These are phyloP conservation scores for Pristionchus mayeri DNA, from an alignment of 2,888 invertebrate genomes.

Conservation along the genomic window DNA sequence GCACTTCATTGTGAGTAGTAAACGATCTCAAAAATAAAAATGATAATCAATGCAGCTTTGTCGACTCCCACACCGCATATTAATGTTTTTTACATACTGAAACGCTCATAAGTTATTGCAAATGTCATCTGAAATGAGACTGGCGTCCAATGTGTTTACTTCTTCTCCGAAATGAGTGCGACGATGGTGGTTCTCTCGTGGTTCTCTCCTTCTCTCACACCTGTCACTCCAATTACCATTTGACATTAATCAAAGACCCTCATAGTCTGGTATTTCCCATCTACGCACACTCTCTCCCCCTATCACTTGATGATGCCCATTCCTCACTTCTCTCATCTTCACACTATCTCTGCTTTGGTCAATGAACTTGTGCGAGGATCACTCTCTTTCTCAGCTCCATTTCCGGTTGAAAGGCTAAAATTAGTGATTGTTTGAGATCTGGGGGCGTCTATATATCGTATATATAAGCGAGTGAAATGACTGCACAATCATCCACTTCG, in stretches of 20 bases:
- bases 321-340: slow-evolving; percentile 30
- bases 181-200: slow-evolving; percentile 14
- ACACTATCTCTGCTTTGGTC: slow-evolving; percentile 20
- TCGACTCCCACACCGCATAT: not conserved
- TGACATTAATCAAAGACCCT: slow-evolving; percentile 26
- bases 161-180: not conserved
- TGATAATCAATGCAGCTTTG: not conserved
- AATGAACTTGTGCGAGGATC: slow-evolving; percentile 11
- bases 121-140: too few species aligned
- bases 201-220: slow-evolving; percentile 39
- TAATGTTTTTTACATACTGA: too few species aligned
- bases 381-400: slow-evolving; percentile 2
- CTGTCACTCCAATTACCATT: slow-evolving; percentile 39
- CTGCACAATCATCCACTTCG: not conserved
- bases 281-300: slow-evolving; percentile 7
- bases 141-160: too few species aligned
- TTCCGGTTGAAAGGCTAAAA: slow-evolving; percentile 38
- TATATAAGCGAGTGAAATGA: not conserved
- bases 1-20: too few species aligned
- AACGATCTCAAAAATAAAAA: not conserved
- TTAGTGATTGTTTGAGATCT: not conserved
- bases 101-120: too few species aligned
- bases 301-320: slow-evolving; percentile 29
- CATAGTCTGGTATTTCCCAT: slow-evolving; percentile 2
- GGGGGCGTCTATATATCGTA: not conserved